phyloP scores from a whole-genome alignment of 2,113 vertebrate genomes.

The Trichechus manatus region DNA sequence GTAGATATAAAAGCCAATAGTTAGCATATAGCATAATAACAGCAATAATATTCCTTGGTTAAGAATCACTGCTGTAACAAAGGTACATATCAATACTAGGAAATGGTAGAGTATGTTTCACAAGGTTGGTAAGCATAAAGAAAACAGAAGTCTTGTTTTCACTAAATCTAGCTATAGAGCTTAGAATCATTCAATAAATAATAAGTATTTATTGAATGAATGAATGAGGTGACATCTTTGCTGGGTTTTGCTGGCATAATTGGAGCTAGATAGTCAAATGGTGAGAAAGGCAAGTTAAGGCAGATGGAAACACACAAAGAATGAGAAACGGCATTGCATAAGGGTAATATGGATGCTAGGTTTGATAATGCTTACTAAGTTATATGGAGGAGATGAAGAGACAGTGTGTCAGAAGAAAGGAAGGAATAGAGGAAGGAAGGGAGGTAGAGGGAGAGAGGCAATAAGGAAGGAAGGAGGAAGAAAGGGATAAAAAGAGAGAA shows the following conservation, averaged over 20 bases:
- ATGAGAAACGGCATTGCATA: background rate
- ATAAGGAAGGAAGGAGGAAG: background rate
- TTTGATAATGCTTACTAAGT: background rate
- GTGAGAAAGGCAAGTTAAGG: background rate
- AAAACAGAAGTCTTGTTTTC: background rate
- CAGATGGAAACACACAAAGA: background rate
- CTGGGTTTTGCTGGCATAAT: background rate
- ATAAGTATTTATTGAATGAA: background rate
- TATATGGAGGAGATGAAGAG: background rate
- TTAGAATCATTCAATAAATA: background rate
- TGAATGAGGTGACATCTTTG: background rate
- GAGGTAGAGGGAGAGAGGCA: background rate
- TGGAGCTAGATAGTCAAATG: background rate
- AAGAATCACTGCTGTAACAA: background rate
- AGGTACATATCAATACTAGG: background rate
- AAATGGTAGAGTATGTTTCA: background rate
- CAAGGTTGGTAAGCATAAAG: background rate
- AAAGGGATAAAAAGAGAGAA: background rate
- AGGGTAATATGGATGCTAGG: background rate
- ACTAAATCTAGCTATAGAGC: background rate
- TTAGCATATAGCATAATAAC: background rate
- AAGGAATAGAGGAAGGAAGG: rapidly evolving
- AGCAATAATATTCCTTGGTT: background rate
- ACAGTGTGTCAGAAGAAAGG: background rate
- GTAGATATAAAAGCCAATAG: background rate